These are phyloP conservation scores for Zosterops lateralis DNA, from an alignment of 2,113 vertebrate genomes.

Conservation along the genomic window DNA sequence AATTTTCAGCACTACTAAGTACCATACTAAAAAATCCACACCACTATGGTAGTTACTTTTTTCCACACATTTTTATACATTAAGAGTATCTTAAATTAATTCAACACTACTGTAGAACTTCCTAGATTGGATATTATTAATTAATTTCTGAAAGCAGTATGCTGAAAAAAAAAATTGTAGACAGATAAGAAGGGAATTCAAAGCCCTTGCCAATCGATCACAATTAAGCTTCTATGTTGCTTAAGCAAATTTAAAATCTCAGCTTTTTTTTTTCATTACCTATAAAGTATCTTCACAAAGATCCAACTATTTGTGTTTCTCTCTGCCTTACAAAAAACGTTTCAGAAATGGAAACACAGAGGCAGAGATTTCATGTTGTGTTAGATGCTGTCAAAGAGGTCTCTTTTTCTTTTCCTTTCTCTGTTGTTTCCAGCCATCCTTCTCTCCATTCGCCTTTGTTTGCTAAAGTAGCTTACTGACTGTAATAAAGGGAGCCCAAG, in stretches of 20 bases:
- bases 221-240: slow-evolving; percentile 18
- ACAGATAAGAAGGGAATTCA: not conserved
- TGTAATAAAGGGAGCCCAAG: slow-evolving; percentile 71
- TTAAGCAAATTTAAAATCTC: slow-evolving; percentile 19
- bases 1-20: not conserved
- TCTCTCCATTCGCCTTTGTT: slow-evolving; percentile 65
- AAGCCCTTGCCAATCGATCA: not conserved
- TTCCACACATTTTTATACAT: not conserved
- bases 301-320: slow-evolving; percentile 17
- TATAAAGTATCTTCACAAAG: slow-evolving; percentile 26
- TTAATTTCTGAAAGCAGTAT: not conserved
- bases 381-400: slow-evolving; percentile 55
- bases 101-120: not conserved
- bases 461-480: slow-evolving; percentile 74
- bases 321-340: not conserved
- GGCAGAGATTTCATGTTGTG: slow-evolving; percentile 33
- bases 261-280: slow-evolving; percentile 18
- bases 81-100: not conserved
- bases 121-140: not conserved
- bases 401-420: slow-evolving; percentile 17
- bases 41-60: not conserved
- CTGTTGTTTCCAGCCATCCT: slow-evolving; percentile 68
- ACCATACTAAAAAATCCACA: not conserved
- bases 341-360: slow-evolving; percentile 19
- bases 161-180: not conserved